Conservation (phyloP, 2,888 invertebrate genomes). For the Drosophila cyrtoloma region DNA sequence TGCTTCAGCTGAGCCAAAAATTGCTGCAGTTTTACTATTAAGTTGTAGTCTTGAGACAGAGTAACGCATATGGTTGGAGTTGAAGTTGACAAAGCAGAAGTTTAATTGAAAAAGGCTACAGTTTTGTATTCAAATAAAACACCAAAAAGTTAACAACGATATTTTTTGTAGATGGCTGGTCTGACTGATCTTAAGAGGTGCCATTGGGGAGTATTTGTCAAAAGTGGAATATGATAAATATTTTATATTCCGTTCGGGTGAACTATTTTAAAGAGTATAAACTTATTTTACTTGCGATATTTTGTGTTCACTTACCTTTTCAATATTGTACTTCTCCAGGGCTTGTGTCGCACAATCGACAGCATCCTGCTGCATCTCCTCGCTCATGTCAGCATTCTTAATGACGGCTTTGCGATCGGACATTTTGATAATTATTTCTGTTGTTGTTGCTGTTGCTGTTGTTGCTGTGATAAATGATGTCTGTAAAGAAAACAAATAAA, state of each 20-base stretch:
- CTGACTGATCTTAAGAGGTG: background rate
- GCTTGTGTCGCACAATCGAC: slow-evolving; percentile 99
- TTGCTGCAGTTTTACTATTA: background rate
- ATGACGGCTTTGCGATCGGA: slow-evolving; percentile 99
- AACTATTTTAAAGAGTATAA: background rate
- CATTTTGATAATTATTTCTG: slow-evolving; percentile 87
- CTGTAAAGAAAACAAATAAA: slow-evolving; percentile 55
- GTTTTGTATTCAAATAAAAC: too few species aligned
- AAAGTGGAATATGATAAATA: background rate
- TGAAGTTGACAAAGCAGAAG: background rate
- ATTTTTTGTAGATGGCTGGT: too few species aligned
- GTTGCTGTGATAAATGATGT: slow-evolving; percentile 6
- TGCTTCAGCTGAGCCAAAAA: background rate
- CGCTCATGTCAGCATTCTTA: slow-evolving; percentile 99
- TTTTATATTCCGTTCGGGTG: background rate
- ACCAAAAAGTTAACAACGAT: background rate
- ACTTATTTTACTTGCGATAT: background rate
- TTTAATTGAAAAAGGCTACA: background rate
- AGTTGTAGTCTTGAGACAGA: background rate
- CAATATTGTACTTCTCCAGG: slow-evolving; percentile 99
- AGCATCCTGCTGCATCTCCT: slow-evolving; percentile 99
- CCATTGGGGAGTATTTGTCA: background rate
- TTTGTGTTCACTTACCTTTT: slow-evolving; percentile 89
- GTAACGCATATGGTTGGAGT: background rate
- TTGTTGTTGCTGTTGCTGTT: background rate